These are phyloP conservation scores for Stenodera caucasica DNA, from an alignment of 2,888 invertebrate species.

Conservation along the genomic window DNA sequence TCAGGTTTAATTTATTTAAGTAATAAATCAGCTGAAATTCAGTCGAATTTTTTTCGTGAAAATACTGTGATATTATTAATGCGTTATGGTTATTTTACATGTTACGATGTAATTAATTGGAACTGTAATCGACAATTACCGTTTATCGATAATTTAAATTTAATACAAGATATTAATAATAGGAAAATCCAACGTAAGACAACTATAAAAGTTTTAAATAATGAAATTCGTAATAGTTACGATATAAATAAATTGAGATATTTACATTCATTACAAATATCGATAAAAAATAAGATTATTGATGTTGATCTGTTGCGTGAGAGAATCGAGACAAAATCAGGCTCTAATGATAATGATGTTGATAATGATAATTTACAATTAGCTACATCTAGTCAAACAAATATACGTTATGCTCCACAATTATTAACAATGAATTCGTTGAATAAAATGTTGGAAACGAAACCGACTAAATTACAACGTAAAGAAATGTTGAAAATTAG, in stretches of 20 bases:
- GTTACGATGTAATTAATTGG: slow-evolving; percentile 55
- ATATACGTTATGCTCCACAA: slow-evolving; percentile 49
- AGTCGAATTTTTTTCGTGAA: slow-evolving; percentile 67
- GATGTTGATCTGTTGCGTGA: slow-evolving; percentile 61
- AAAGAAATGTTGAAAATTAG: slow-evolving; percentile 65
- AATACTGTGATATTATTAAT: slow-evolving; percentile 84
- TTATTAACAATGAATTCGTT: slow-evolving; percentile 54
- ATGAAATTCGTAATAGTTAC: slow-evolving; percentile 73
- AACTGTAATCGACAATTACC: slow-evolving; percentile 46
- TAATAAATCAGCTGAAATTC: slow-evolving; percentile 66
- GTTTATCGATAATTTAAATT: slow-evolving; percentile 49
- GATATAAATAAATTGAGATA: slow-evolving; percentile 70
- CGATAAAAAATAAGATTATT: slow-evolving; percentile 68
- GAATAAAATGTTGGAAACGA: slow-evolving; percentile 56
- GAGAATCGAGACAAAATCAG: slow-evolving; percentile 50
- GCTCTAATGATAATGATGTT: slow-evolving; percentile 18
- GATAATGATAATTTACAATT: slow-evolving; percentile 13
- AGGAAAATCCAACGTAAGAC: slow-evolving; percentile 50
- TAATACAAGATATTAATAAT: slow-evolving; percentile 39
- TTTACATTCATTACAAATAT: slow-evolving; percentile 70
- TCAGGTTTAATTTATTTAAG: slow-evolving; percentile 79
- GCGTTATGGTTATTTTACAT: slow-evolving; percentile 83
- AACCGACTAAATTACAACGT: slow-evolving; percentile 66
- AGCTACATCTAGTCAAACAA: slow-evolving; percentile 31
- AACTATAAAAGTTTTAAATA: slow-evolving; percentile 59